Base-by-base conservation (phyloP, 2,113 vertebrate species). In the Hydrolagus affinis region DNA sequence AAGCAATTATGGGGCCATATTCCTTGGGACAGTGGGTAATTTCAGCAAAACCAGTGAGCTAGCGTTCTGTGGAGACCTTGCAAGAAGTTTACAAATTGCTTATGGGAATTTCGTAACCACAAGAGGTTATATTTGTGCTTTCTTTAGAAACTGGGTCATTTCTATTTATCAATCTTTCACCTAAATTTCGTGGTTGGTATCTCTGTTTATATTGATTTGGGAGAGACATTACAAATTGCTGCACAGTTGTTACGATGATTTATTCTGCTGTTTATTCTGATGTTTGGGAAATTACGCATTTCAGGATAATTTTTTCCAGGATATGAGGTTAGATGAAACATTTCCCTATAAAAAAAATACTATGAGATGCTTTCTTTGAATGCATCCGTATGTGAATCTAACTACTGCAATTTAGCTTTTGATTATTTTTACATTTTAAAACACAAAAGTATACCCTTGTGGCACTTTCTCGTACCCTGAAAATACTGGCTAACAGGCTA, bases 151-250 rank as follows among this genome's bases (percentile, higher is more conserved):
- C 59, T 75, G 59, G 85, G 59, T 86, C 71, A 85, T 60, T 74
- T 85, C 85, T 85, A 74, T 74, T 85, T 85, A 62, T 73, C 85
- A 57, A 30, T 85, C 57, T 85, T 85, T 25, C 56, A 72, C 30
- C 85, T 72, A 25, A 57, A 85, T 75, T 86, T 86, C 71, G 59
- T 72, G 44, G 32, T 21, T 17, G 19, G 69, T 25, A 32, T 14
- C 25, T 86, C 57, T 75, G 71, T 86, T 74, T 64, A n/a, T 66
- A 21, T 62, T 75, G 71, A 86, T 66, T 60, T 74, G 72, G 14
- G 70, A 60, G 56, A 70, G 30, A 85, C 0, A 56, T 85, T 10
- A n/a, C 23, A 59, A n/a, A 57, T 85, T 56, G 8, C 25, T 19
- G 11, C 25, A 64, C 3, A 12, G 23, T 21, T 62, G 32, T 3